Evolutionary conservation across 2,113 vertebrate genomes (phyloP).

Genomic region (Sphyrna mokarran): DNA sequence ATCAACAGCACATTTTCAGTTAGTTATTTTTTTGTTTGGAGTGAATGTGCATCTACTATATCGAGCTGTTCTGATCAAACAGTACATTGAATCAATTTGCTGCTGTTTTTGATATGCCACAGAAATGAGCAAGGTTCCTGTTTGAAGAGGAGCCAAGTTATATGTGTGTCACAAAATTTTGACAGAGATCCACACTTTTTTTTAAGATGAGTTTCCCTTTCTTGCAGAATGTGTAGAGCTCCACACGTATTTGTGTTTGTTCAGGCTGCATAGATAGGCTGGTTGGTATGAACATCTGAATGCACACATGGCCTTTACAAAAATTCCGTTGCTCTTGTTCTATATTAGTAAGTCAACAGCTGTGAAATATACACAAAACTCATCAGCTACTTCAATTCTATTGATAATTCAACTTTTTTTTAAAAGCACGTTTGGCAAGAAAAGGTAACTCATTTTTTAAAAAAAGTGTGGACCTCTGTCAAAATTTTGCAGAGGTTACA

Average conservation of each 20-base stretch:
- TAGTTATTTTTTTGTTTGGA: neutral
- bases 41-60: neutral
- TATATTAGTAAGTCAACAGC: neutral
- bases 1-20: neutral
- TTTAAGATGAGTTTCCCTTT: too few relatives aligned
- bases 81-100: neutral
- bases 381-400: neutral
- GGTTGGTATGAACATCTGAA: neutral
- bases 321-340: neutral
- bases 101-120: neutral
- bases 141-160: neutral
- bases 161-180: neutral
- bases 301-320: neutral
- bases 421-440: neutral
- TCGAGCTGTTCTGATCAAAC: neutral
- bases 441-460: neutral
- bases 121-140: neutral
- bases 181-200: too few relatives aligned
- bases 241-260: neutral
- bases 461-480: neutral
- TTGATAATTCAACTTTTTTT: neutral
- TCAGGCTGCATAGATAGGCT: neutral
- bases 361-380: neutral
- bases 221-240: neutral
- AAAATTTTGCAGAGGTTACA: neutral